phyloP scores from a whole-genome alignment of 2,888 invertebrate genomes.

The Agrenia bidenticulata region DNA sequence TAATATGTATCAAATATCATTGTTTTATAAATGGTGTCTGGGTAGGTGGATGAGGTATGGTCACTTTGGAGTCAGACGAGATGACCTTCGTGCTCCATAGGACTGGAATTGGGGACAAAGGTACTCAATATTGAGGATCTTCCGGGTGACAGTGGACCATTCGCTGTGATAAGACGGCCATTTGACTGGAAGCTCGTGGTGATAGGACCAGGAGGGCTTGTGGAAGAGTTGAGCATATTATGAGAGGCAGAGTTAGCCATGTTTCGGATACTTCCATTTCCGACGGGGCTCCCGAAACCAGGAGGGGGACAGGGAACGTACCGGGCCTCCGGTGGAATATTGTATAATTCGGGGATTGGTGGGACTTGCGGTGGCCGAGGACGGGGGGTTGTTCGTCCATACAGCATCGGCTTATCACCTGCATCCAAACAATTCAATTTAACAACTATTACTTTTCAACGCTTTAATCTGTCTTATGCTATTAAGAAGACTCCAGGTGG shows the following conservation, averaged over 20 bases:
- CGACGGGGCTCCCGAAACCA: constrained; percentile 62
- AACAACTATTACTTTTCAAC: background rate
- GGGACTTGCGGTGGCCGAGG: constrained; percentile 72
- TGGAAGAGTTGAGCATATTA: constrained; percentile 48
- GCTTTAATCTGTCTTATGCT: background rate
- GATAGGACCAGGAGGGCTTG: constrained; percentile 57
- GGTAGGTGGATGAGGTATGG: too few relatives aligned
- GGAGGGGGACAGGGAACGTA: constrained; percentile 79
- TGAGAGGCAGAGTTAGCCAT: constrained; percentile 55
- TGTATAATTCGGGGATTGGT: constrained; percentile 75
- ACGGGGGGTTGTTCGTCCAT: constrained; percentile 56
- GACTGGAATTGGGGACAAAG: constrained; percentile 54
- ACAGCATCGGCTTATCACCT: constrained; percentile 58
- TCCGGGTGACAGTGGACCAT: constrained; percentile 51
- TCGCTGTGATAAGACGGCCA: constrained; percentile 49
- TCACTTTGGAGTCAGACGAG: constrained; percentile 52
- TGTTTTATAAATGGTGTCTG: too few relatives aligned
- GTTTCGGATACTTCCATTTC: constrained; percentile 64
- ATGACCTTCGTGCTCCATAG: constrained; percentile 55
- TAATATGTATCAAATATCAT: too few relatives aligned
- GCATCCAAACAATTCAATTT: constrained; percentile 7
- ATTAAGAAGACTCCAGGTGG: too few relatives aligned
- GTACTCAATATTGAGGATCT: constrained; percentile 54
- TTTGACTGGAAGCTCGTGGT: constrained; percentile 59
- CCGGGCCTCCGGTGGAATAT: constrained; percentile 69